phyloP scores from a whole-genome alignment of 1,140 invertebrate species.

The Sinella curviseta region DNA sequence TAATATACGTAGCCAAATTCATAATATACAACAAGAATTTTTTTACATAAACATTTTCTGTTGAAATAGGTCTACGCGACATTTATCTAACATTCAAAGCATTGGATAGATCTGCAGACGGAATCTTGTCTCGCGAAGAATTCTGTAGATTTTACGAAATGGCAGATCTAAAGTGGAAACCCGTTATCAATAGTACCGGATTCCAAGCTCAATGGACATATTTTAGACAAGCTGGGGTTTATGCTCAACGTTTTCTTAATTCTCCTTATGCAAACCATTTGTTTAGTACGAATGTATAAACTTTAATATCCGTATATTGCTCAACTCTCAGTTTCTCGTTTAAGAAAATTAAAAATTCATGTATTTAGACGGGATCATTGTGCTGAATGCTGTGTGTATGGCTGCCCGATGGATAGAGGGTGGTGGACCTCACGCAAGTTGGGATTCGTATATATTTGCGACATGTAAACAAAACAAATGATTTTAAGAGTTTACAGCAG shows the following conservation, averaged over 20 bases:
- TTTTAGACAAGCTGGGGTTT: slow-evolving; percentile 32
- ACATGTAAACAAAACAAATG: slow-evolving; percentile 57
- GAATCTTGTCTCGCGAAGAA: slow-evolving; percentile 69
- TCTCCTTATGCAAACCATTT: slow-evolving; percentile 39
- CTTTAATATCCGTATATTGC: neutral
- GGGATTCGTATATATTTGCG: slow-evolving; percentile 73
- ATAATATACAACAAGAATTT: neutral
- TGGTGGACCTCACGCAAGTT: slow-evolving; percentile 66
- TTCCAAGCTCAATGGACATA: slow-evolving; percentile 42
- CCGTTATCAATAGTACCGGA: slow-evolving; percentile 33
- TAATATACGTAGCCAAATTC: neutral
- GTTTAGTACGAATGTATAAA: slow-evolving; percentile 49
- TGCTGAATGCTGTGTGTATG: slow-evolving; percentile 70
- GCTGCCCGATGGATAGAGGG: slow-evolving; percentile 59
- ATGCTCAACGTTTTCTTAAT: slow-evolving; percentile 39
- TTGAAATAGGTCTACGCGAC: slow-evolving; percentile 67
- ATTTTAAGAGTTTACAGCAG: neutral
- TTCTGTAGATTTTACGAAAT: slow-evolving; percentile 78
- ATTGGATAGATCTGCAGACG: slow-evolving; percentile 68
- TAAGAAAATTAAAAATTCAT: slow-evolving; percentile 38
- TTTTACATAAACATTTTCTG: neutral
- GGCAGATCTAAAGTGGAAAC: slow-evolving; percentile 71
- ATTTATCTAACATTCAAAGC: slow-evolving; percentile 79
- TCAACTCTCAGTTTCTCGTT: neutral
- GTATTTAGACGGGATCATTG: slow-evolving; percentile 66